Percentiles rank a stretch among this genome's conserved stretches.
phyloP scores from a whole-genome alignment of 2,113 vertebrate genomes.

The Labeo catla region DNA sequence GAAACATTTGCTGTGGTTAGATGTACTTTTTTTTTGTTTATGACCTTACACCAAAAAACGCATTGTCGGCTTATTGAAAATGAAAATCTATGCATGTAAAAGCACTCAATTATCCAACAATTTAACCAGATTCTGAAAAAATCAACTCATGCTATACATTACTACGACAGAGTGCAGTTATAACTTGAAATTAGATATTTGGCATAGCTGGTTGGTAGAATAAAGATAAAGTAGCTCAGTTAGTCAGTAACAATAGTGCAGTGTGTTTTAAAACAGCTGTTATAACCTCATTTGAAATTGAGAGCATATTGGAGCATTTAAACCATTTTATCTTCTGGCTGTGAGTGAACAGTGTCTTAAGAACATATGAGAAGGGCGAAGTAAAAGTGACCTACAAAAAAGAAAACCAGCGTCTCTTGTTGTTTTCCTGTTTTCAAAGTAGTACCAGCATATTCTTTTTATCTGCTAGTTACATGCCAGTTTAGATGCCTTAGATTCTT shows the following conservation, averaged over 20 bases:
- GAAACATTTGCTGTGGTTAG: too few relatives aligned
- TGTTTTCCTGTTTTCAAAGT: neutral
- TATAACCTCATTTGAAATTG: neutral
- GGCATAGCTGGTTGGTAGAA: neutral
- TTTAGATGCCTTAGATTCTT: neutral
- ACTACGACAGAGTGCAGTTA: neutral
- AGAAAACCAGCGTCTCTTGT: neutral
- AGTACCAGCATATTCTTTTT: neutral
- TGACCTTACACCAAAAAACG: neutral
- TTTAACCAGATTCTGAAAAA: too few relatives aligned
- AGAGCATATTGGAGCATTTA: too few relatives aligned
- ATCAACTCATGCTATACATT: too few relatives aligned
- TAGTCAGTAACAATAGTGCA: neutral
- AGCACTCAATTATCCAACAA: too few relatives aligned
- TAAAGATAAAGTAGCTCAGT: neutral
- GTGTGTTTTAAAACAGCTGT: neutral
- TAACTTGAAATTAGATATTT: neutral
- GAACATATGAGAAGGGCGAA: neutral
- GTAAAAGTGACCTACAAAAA: neutral
- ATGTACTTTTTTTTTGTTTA: too few relatives aligned
- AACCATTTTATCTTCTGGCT: neutral
- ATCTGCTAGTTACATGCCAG: neutral
- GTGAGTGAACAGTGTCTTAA: neutral
- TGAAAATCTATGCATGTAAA: neutral
- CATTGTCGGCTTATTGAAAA: neutral